Evolutionary conservation across 35 echinoderm and acorn worm genomes (phyloP).

Genomic region (Heliocidaris tuberculata): DNA sequence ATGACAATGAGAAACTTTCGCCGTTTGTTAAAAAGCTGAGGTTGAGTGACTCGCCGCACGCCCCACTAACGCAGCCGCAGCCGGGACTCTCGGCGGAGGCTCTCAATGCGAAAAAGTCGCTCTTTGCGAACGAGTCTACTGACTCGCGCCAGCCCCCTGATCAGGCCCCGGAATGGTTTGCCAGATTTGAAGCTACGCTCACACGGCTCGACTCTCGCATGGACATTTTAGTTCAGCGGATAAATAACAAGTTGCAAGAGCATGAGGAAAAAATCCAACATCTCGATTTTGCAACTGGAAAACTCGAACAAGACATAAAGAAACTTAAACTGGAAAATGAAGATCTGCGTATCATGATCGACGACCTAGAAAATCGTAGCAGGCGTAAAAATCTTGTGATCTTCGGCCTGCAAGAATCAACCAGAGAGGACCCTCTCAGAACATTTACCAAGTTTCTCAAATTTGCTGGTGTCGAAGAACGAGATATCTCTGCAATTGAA

Average conservation of each 20-base stretch:
- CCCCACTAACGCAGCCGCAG: neutral
- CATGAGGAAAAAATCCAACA: conserved; percentile 18
- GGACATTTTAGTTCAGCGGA: neutral
- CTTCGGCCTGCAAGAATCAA: neutral
- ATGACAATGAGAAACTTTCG: neutral
- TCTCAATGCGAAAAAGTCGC: conserved; percentile 3
- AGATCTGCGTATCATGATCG: neutral
- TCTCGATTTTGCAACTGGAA: neutral
- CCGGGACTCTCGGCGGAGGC: neutral
- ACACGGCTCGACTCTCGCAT: neutral
- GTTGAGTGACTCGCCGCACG: neutral
- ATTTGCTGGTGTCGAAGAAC: neutral
- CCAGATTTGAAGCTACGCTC: neutral
- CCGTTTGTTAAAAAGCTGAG: neutral
- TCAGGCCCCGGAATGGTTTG: conserved; percentile 3
- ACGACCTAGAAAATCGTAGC: neutral
- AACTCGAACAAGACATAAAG: neutral
- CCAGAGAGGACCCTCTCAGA: neutral
- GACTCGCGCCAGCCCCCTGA: neutral
- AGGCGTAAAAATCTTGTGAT: conserved; percentile 9
- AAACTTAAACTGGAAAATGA: neutral
- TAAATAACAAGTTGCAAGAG: neutral
- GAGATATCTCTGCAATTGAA: neutral
- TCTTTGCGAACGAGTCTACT: neutral
- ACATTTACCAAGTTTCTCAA: neutral